Percentiles rank a stretch among this genome's conserved stretches.
phyloP scores from a whole-genome alignment of 2,113 vertebrate species.

The Gavia stellata region DNA sequence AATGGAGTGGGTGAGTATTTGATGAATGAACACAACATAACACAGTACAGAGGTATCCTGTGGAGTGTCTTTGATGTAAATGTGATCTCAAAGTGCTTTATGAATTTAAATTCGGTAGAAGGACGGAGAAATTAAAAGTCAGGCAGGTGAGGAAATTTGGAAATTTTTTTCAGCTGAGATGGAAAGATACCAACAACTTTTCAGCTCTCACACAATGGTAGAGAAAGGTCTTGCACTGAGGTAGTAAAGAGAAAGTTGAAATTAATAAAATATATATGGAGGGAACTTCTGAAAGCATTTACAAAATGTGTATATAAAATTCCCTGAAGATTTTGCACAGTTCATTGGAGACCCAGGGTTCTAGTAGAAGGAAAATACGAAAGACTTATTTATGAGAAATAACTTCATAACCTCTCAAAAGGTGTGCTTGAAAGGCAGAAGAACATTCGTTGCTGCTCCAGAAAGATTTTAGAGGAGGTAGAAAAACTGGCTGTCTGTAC shows the following conservation, averaged over 20 bases:
- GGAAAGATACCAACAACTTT: neutral
- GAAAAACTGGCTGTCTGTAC: neutral
- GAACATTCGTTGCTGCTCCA: neutral
- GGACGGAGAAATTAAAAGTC: neutral
- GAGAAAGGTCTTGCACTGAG: neutral
- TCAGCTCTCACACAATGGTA: neutral
- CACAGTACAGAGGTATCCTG: neutral
- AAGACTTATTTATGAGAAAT: neutral
- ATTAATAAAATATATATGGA: neutral
- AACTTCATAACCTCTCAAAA: neutral
- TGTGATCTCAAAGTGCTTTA: neutral
- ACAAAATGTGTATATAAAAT: neutral
- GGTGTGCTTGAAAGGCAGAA: neutral
- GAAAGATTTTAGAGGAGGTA: neutral
- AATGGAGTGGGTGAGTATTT: neutral
- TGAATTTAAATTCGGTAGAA: neutral
- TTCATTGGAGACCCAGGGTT: neutral
- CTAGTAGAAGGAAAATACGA: neutral
- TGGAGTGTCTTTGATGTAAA: neutral
- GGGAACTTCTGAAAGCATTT: neutral
- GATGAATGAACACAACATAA: slow-evolving; percentile 3
- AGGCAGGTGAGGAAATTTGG: neutral
- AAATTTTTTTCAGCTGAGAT: neutral
- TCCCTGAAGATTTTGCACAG: neutral
- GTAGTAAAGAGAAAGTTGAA: neutral